Base-by-base conservation (phyloP, 2,113 vertebrate genomes). In the Ctenomys sociabilis region DNA sequence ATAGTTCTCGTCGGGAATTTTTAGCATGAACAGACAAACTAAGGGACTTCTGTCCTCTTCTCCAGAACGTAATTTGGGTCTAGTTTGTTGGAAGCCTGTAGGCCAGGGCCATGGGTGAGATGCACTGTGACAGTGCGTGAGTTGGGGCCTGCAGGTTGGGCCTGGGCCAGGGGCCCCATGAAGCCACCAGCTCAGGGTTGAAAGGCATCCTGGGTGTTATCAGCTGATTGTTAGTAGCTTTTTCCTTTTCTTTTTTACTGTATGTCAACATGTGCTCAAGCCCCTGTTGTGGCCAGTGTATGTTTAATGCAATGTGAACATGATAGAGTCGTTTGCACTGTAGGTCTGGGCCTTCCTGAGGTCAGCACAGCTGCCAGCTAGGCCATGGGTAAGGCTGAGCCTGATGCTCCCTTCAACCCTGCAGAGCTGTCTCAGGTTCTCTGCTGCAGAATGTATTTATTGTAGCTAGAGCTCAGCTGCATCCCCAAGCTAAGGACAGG, bases 221-320 rank as follows among this genome's bases (percentile, higher is more conserved):
- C 57, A 14, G 14, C 68, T 14, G 0, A 7, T 49, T 45, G 68
- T 84, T 17, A 49, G 7, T 70, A 26, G 26, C 80, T 59, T 61
- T 63, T n/a, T 45, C 22, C 10, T 37, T 26, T 96, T 95, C 93
- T 95, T 49, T 96, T 97, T 94, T 78, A 97, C 72, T 93, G 92
- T 96, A 81, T 97, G 97, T 83, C 83, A 88, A 91, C 94, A 8
- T 35, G 45, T 97, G 92, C 95, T 94, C 77, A 86, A 88, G 94
- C 84, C 93, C 61, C 88, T 88, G 82, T 68, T 97, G 59, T 21
- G 40, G 82, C 70, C 85, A 73, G 70, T 19, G 21, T 52, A 17
- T 88, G 68, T 14, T 14, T 26, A 9, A 61, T 52, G 81, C 37
- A 30, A n/a, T 81, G 35, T 88, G 59, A 85, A 84, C 16, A 2